Base-by-base conservation (phyloP, 2,113 vertebrate species). In the Lethenteron reissneri region DNA sequence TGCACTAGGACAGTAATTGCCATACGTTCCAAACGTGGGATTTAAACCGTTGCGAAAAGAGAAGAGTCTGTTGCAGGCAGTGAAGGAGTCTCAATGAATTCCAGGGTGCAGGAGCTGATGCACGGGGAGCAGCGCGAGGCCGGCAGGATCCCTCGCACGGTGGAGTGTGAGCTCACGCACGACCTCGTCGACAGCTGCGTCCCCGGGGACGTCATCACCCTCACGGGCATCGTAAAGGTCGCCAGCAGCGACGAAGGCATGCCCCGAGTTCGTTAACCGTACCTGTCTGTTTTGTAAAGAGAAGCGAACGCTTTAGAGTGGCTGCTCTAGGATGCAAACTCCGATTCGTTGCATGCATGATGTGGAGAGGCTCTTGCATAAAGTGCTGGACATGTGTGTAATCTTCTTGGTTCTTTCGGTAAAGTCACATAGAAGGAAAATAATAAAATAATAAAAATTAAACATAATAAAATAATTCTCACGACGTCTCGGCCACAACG, bases 121-220 rank as follows among this genome's bases (percentile, higher is more conserved):
- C 82, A 83, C 0, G 94, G 89, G 1, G 90, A 95, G 74, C 89
- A 95, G 74, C 81, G 84, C 75, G 94, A 97, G 80, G 83, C 89
- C 0, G 92, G 94, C 11, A 81, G 92, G 71, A 99, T 99, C 76
- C 94, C 92, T 2, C 86, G 94, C 70, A 94, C 90, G 1, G 87
- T 96, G 1, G 91, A 99, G 75, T 96, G 91, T 78, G 90, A 97
- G 64, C 84, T 99, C 74, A 80, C 83, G 70, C 85, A 92, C 2
- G 92, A 96, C 73, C 87, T 99, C 3, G 92, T 90, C 71, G 92
- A 99, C 79, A 91, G 89, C 79, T 90, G 90, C 73, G 89, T 96
- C 14, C 94, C 94, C 0, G 94, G 94, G 74, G 94, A 99, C 79
- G 83, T 83, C 1, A 85, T 99, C 25, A 95, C 89, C 1, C 70